Evolutionary conservation across 2,888 invertebrate species (phyloP), one percentile per base, ranked within the genome.

Genomic region (Euzophera pinguis): DNA sequence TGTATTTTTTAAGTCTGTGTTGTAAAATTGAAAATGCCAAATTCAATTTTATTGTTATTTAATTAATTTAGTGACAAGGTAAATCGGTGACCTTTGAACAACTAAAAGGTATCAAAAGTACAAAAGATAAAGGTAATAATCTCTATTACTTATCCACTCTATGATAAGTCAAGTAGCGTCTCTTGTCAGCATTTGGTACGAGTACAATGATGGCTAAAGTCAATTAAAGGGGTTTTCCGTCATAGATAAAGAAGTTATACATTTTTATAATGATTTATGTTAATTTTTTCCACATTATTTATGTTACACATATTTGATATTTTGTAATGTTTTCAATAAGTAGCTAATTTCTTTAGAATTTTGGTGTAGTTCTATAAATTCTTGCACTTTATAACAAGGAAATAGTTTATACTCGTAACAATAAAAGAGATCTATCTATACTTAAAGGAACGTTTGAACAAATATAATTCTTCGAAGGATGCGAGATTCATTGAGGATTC

Each of bases 41-140:
- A 60, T 50, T 68, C 66, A 71, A 73, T 85, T n/a, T 84, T 82
- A 84, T 75, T 81, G 74, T 82, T 81, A 85, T 90, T 89, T 88
- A 89, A 84, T 85, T 84, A 75, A 84, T 84, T 84, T 86, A 22
- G 22, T 84, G 85, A 86, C 79, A 88, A 87, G 88, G 87, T 88
- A 84, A 43, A 80, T 87, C 83, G 81, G 85, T 87, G 89, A 88
- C 84, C 88, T 88, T 85, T 78, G 81, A 84, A 81, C 81, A 81
- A 84, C 82, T 83, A 82, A 82, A 72, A 78, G 74, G 75, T 89
- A 89, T 86, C 82, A 88, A 88, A 89, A 90, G 81, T 88, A 87
- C 76, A 89, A 89, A 89, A 88, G 73, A 81, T 77, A 81, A 72
- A 74, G 72, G 69, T 75, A 75, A 80, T 81, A 82, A 84, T 83